Conservation (phyloP, 1,140 invertebrate species). For the Rhopalosiphum padi region DNA sequence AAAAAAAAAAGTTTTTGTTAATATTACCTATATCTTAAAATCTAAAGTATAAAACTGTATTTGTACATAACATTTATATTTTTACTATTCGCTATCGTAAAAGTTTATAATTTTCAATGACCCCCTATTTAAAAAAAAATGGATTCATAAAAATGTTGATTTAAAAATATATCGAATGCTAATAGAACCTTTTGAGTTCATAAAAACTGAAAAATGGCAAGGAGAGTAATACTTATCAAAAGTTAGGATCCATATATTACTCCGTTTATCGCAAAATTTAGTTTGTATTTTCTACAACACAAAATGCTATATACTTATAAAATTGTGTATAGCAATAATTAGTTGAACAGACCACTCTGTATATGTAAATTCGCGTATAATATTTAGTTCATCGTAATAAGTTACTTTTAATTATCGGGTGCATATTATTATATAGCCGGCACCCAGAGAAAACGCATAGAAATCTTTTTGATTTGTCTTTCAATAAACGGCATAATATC, state of each 20-base stretch:
- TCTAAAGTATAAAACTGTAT: background rate
- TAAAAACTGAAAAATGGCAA: background rate
- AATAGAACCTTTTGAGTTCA: background rate
- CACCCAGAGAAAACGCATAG: background rate
- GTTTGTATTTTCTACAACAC: background rate
- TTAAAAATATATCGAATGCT: background rate
- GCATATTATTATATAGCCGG: background rate
- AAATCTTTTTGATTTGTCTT: constrained; percentile 8
- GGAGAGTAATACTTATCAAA: background rate
- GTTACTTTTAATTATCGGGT: constrained; percentile 1
- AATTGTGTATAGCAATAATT: background rate
- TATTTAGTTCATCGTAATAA: background rate
- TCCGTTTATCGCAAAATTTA: background rate
- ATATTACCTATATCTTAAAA: background rate
- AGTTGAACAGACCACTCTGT: background rate
- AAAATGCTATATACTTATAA: background rate
- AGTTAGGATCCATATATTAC: background rate
- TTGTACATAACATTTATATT: background rate
- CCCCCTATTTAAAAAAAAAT: background rate
- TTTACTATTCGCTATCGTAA: background rate
- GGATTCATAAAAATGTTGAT: background rate
- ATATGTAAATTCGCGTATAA: background rate
- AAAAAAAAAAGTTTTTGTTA: background rate
- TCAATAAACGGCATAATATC: constrained; percentile 4
- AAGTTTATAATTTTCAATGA: background rate